Conservation (phyloP, 2,888 invertebrate genomes). For the Orgyia antiqua region DNA sequence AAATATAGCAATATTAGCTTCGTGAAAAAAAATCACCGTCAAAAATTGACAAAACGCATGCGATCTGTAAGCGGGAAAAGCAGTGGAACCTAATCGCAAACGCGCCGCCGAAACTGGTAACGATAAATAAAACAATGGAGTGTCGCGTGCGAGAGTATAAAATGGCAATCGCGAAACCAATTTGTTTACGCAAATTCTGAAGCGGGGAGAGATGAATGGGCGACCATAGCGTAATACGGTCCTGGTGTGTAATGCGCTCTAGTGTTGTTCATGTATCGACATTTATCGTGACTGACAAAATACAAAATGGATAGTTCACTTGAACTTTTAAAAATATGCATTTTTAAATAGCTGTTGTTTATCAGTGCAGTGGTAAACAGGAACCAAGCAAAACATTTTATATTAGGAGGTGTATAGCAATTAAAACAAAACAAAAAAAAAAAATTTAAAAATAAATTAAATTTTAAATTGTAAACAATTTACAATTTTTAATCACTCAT, state of each 20-base stretch:
- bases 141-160: slow-evolving; percentile 74
- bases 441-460: too few species aligned
- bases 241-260: slow-evolving; percentile 52
- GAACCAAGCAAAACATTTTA: too few species aligned
- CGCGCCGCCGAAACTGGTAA: slow-evolving; percentile 70
- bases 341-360: too few species aligned
- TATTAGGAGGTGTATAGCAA: too few species aligned
- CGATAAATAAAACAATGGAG: slow-evolving; percentile 78
- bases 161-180: slow-evolving; percentile 79
- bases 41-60: slow-evolving; percentile 63
- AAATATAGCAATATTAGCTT: too few species aligned
- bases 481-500: too few species aligned
- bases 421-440: too few species aligned
- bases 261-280: slow-evolving; percentile 27
- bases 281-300: neutral
- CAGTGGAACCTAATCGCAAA: slow-evolving; percentile 70
- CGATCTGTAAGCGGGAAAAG: slow-evolving; percentile 72
- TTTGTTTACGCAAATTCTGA: slow-evolving; percentile 79
- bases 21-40: too few species aligned
- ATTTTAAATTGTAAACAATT: too few species aligned
- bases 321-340: too few species aligned
- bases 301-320: neutral
- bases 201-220: slow-evolving; percentile 75
- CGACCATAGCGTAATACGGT: slow-evolving; percentile 73
- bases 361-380: too few species aligned